Conservation (phyloP, 2,113 vertebrate species). For the Vireo altiloquus region DNA sequence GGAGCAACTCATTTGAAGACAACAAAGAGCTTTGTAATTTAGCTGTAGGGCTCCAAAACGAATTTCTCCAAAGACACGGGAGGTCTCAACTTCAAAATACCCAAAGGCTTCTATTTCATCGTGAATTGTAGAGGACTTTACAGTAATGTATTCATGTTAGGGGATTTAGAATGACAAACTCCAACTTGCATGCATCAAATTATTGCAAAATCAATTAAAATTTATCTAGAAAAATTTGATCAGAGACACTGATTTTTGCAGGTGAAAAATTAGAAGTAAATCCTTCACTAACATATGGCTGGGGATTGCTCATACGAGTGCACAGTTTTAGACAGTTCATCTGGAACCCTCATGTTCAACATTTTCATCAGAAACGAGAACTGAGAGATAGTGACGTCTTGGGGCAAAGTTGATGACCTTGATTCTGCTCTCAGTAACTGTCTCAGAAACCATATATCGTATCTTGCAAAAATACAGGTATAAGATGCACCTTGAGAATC, state of each 20-base stretch:
- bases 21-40: not conserved
- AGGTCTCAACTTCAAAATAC: not conserved
- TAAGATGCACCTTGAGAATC: constrained; percentile 17
- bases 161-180: not conserved
- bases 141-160: not conserved
- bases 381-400: not conserved
- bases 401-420: not conserved
- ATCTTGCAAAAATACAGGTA: not conserved
- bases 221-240: not conserved
- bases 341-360: not conserved
- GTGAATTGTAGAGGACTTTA: not conserved
- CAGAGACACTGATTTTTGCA: not conserved
- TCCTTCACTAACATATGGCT: not conserved
- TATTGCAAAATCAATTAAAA: constrained; percentile 40
- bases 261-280: not conserved
- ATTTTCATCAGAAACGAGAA: constrained; percentile 14
- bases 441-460: not conserved
- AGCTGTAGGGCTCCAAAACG: constrained; percentile 25
- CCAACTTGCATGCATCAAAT: not conserved
- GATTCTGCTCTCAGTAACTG: constrained; percentile 4
- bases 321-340: not conserved
- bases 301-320: not conserved
- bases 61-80: constrained; percentile 9
- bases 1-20: not conserved
- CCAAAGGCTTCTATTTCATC: not conserved